A percentile compares a stretch with the other conserved stretches of the same genome.
These are phyloP conservation scores for Nyctalus aviator DNA, from an alignment of 2,797 vertebrate genomes.

Conservation along the genomic window DNA sequence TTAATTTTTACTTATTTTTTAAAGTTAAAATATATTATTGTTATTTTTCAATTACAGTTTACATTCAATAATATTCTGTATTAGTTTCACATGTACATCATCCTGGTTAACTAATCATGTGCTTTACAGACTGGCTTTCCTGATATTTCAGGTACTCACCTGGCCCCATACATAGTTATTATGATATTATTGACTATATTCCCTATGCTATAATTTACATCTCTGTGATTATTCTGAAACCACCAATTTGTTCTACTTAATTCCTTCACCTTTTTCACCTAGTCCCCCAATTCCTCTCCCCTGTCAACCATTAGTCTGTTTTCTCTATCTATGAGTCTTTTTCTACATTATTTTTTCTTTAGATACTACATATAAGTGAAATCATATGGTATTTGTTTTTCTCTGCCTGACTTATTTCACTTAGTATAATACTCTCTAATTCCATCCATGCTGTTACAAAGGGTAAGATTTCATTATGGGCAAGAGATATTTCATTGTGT, in stretches of 20 bases:
- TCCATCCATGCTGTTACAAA: not conserved
- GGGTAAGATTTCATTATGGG: not conserved
- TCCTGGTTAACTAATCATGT: no score
- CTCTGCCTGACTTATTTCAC: not conserved
- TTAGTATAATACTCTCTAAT: not conserved
- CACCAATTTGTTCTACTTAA: not conserved
- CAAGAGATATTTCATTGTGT: not conserved
- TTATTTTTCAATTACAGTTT: no score
- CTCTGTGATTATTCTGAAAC: not conserved
- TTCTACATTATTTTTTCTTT: not conserved
- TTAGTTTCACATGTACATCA: no score
- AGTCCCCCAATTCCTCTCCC: not conserved
- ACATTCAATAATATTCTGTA: no score
- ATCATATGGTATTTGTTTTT: not conserved
- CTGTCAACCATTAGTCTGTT: not conserved
- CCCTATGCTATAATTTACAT: not conserved
- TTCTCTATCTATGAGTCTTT: not conserved
- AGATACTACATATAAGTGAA: not conserved
- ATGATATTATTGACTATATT: not conserved
- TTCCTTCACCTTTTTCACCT: not conserved
- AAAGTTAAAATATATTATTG: no score
- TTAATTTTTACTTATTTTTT: no score
- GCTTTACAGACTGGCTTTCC: no score
- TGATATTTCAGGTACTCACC: no score
- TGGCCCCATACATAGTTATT: no score